phyloP scores from a whole-genome alignment of 2,888 invertebrate genomes.

The Salticus scenicus region DNA sequence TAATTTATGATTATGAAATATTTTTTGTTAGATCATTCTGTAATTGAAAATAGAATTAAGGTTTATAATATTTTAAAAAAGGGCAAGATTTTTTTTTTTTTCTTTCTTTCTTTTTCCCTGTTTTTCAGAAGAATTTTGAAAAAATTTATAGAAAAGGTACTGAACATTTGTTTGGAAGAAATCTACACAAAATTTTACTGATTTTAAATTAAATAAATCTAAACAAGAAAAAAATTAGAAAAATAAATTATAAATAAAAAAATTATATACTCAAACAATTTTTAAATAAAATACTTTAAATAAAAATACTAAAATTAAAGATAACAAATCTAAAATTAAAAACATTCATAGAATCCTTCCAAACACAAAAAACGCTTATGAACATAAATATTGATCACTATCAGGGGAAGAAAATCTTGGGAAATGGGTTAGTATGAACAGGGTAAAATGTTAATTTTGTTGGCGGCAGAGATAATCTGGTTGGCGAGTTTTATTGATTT shows the following conservation, averaged over 20 bases:
- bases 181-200: background rate
- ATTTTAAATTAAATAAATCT: background rate
- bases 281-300: background rate
- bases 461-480: slow-evolving; percentile 23
- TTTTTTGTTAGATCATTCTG: too few species aligned
- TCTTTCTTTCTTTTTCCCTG: too few species aligned
- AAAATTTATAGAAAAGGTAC: background rate
- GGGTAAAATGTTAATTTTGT: background rate
- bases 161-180: slow-evolving; percentile 9
- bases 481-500: slow-evolving; percentile 30
- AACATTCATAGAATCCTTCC: slow-evolving; percentile 28
- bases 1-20: too few species aligned
- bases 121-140: too few species aligned
- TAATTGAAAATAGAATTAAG: too few species aligned
- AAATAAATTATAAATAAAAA: background rate
- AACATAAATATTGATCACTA: background rate
- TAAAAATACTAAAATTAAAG: background rate
- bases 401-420: background rate
- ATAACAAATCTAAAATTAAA: background rate
- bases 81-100: too few species aligned
- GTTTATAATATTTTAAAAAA: too few species aligned
- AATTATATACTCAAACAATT: background rate
- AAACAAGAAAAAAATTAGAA: background rate
- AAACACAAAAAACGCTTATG: background rate
- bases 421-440: background rate